phyloP scores from a whole-genome alignment of 92 coral and sea anemone genomes.

The Ricordea florida region DNA sequence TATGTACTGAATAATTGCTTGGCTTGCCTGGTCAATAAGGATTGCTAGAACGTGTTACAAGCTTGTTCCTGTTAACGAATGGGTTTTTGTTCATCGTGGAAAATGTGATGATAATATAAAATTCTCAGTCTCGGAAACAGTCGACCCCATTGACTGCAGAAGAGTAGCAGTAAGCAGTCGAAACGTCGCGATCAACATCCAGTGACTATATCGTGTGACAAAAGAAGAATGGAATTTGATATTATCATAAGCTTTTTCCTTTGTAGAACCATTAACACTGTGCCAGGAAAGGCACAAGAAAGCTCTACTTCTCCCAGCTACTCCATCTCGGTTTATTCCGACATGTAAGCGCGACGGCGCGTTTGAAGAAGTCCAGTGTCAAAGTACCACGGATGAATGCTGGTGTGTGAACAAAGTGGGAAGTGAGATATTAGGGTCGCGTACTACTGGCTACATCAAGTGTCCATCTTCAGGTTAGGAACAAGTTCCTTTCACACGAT shows the following conservation, averaged over 20 bases:
- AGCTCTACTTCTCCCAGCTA: conserved; percentile 31
- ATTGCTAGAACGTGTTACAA: no score
- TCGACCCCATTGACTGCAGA: no score
- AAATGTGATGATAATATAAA: no score
- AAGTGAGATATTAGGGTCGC: conserved; percentile 66
- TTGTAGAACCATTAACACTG: conserved; percentile 34
- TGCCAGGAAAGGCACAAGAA: conserved; percentile 68
- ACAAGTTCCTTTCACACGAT: no score
- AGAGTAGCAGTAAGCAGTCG: no score
- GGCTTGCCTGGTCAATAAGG: no score
- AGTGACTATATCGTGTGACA: no score
- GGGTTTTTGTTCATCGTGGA: no score
- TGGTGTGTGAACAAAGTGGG: conserved; percentile 92
- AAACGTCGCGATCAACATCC: no score
- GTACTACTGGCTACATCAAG: conserved; percentile 59
- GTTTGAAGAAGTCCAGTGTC: conserved; percentile 88
- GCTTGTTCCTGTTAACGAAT: no score
- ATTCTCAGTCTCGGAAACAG: no score
- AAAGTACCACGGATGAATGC: conserved; percentile 52
- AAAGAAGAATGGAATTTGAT: background rate
- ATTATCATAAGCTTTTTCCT: background rate
- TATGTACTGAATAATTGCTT: no score
- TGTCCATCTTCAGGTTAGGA: conserved; percentile 73
- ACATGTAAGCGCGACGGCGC: conserved; percentile 76
- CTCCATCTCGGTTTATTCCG: conserved; percentile 44